Evolutionary conservation across 2,797 vertebrate genomes (phyloP).

Genomic region (Paramormyrops hopkinsi): DNA sequence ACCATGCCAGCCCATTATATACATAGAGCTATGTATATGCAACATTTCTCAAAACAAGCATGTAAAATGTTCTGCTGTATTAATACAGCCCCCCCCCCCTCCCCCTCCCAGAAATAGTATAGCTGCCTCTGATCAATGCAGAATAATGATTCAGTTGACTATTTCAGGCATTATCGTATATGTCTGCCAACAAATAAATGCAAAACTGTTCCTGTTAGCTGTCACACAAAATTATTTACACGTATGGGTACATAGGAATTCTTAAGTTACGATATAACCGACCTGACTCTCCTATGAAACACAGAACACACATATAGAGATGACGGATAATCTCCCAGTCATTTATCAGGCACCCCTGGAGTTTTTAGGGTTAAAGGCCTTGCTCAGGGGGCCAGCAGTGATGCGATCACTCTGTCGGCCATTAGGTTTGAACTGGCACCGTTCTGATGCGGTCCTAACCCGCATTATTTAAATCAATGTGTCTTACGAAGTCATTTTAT

Average conservation of each 20-base stretch:
- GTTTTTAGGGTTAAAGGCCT: neutral
- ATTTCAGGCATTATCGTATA: neutral
- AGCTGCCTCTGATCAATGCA: neutral
- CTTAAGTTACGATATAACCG: neutral
- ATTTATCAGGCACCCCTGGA: neutral
- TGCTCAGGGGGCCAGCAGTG: neutral
- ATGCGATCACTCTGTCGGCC: neutral
- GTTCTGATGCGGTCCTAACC: neutral
- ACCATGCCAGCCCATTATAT: neutral
- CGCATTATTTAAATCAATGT: neutral
- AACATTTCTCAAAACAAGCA: neutral
- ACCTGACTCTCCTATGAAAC: neutral
- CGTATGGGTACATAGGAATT: neutral
- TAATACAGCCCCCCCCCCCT: neutral
- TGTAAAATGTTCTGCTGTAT: neutral
- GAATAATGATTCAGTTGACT: neutral
- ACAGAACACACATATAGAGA: neutral
- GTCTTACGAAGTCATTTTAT: neutral
- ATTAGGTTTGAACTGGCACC: neutral
- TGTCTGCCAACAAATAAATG: neutral
- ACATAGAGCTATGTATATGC: neutral
- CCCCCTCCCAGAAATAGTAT: neutral
- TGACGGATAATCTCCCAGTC: neutral
- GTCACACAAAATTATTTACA: neutral
- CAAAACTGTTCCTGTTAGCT: neutral